Evolutionary conservation across 1,140 invertebrate genomes (phyloP).

Genomic region (Holcopasites calliopsidis): DNA sequence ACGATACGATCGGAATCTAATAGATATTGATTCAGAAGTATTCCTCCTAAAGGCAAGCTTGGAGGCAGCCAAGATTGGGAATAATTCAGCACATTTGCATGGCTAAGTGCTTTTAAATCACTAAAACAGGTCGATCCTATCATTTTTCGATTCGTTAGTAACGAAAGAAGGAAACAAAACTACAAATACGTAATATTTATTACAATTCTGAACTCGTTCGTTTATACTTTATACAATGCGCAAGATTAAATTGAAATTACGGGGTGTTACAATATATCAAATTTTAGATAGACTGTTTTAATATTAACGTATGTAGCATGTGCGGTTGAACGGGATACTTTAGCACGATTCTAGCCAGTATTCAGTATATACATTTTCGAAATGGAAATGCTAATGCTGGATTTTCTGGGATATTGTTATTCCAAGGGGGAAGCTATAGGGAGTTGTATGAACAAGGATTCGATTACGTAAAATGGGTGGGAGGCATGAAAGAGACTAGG

Average conservation of each 20-base stretch:
- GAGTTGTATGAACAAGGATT: conserved; percentile 22
- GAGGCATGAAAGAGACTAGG: neutral
- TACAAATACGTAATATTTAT: too few species aligned
- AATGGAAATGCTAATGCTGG: neutral
- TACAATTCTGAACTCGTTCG: too few species aligned
- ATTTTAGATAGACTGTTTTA: too few species aligned
- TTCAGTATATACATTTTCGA: neutral
- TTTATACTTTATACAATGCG: too few species aligned
- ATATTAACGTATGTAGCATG: too few species aligned
- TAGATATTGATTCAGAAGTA: neutral
- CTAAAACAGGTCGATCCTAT: neutral
- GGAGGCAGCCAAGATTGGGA: neutral
- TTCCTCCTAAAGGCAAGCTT: neutral
- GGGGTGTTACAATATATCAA: too few species aligned
- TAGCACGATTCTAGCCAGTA: neutral
- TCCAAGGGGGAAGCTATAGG: conserved; percentile 10
- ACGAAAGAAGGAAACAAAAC: too few species aligned
- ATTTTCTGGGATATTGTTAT: conserved; percentile 1
- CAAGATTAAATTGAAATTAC: too few species aligned
- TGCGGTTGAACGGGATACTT: too few species aligned
- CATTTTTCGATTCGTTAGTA: neutral
- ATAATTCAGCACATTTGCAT: neutral
- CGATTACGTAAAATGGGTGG: neutral
- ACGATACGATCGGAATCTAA: neutral
- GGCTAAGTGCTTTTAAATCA: neutral